A percentile compares a stretch with the other conserved stretches of the same genome.
phyloP scores from a whole-genome alignment of 30 jellyfish, hydroid and myxozoan genomes.

The Calvadosia cruxmelitensis region DNA sequence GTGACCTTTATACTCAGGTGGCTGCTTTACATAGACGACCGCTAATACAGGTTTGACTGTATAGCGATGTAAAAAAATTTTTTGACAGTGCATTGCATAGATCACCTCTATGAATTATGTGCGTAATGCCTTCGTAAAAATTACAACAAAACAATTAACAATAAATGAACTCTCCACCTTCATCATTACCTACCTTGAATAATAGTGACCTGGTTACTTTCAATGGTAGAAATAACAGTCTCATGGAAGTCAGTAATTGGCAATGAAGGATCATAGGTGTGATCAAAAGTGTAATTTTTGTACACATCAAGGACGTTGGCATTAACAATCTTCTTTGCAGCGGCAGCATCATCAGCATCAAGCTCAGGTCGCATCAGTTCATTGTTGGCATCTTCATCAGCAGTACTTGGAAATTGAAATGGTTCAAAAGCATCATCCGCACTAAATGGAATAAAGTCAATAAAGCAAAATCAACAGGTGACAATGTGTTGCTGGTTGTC shows the following conservation, averaged over 20 bases:
- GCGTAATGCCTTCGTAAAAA: too few species aligned
- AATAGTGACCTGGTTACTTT: conserved; percentile 74
- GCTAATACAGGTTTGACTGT: too few species aligned
- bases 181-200: conserved; percentile 51
- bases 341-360: not conserved
- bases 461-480: too few species aligned
- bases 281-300: conserved; percentile 66
- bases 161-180: not conserved
- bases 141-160: too few species aligned
- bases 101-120: too few species aligned
- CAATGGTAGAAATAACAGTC: conserved; percentile 70
- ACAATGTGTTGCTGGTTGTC: too few species aligned
- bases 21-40: too few species aligned
- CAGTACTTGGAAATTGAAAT: not conserved
- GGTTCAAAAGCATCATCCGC: not conserved
- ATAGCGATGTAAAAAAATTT: too few species aligned
- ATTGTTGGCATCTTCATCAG: not conserved
- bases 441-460: too few species aligned
- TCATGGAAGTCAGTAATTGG: conserved; percentile 77
- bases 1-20: too few species aligned
- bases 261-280: conserved; percentile 54
- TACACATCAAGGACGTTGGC: conserved; percentile 55
- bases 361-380: not conserved
- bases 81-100: too few species aligned
- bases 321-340: not conserved